Evolutionary conservation across 2,113 vertebrate genomes (phyloP).

Genomic region (Pseudois nayaur): DNA sequence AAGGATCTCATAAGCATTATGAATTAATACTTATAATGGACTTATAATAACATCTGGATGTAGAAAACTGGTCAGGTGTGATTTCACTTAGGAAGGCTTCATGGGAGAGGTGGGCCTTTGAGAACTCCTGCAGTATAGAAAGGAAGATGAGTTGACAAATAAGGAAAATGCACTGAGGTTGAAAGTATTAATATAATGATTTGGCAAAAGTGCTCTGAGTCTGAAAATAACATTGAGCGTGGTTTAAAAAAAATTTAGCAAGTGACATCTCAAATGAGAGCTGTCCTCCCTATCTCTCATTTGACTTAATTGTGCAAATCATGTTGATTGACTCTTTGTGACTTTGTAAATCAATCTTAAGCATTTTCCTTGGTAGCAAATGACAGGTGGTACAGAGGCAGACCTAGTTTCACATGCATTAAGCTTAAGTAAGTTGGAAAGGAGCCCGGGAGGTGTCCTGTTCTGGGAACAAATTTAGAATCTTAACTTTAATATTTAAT

Average conservation of each 20-base stretch:
- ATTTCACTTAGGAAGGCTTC: background rate
- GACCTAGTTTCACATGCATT: background rate
- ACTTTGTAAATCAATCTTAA: conserved; percentile 21
- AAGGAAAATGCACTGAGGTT: background rate
- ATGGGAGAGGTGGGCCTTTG: background rate
- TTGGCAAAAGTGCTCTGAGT: background rate
- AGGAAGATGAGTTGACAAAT: background rate
- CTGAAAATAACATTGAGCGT: background rate
- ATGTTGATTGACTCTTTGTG: background rate
- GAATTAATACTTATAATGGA: background rate
- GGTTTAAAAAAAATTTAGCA: background rate
- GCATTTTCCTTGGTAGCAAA: background rate
- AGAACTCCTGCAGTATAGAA: background rate
- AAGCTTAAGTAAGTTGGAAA: background rate
- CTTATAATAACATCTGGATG: background rate
- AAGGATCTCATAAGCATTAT: background rate
- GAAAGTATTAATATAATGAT: background rate
- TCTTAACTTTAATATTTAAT: conserved; percentile 14
- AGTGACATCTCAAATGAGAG: background rate
- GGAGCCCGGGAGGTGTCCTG: background rate
- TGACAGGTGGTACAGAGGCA: background rate
- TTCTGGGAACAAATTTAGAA: background rate
- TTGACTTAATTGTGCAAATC: conserved; percentile 10
- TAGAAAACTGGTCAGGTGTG: background rate
- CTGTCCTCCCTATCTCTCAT: background rate